Evolutionary conservation across 2,113 vertebrate species (phyloP).

Genomic region (Megaceryle maxima): DNA sequence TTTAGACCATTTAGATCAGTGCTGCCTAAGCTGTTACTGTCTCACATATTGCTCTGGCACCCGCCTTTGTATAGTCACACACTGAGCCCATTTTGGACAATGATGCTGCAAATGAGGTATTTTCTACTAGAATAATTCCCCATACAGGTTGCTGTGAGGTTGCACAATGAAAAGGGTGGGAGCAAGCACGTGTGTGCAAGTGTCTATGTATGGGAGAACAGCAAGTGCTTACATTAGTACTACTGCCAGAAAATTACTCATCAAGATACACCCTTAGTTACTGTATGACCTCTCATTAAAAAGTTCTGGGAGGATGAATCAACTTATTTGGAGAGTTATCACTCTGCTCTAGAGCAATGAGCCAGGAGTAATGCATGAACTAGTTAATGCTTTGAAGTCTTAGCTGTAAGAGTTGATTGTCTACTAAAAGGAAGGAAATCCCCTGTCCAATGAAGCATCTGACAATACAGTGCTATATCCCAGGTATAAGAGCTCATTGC

Average conservation of each 20-base stretch:
- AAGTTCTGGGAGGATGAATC: neutral
- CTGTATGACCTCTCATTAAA: constrained; percentile 24
- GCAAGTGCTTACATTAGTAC: neutral
- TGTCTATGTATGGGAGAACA: neutral
- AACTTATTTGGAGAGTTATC: neutral
- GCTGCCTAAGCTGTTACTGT: neutral
- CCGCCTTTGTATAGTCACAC: neutral
- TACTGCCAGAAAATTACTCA: constrained; percentile 34
- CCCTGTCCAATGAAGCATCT: neutral
- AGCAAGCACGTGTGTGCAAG: neutral
- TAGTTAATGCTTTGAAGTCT: neutral
- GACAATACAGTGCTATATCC: neutral
- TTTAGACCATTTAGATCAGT: neutral
- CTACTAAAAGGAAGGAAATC: neutral
- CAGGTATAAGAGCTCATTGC: neutral
- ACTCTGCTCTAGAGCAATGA: neutral
- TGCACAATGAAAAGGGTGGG: neutral
- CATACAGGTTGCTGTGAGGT: neutral
- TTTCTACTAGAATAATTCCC: constrained; percentile 11
- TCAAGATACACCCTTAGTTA: constrained; percentile 38
- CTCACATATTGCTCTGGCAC: neutral
- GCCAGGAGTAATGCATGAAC: neutral
- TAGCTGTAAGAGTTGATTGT: neutral
- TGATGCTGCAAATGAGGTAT: neutral
- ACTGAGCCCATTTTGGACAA: neutral